Percentiles rank a stretch among this genome's conserved stretches.
These are phyloP conservation scores for Rhagonycha lutea DNA, from an alignment of 2,888 invertebrate genomes.

Conservation along the genomic window DNA sequence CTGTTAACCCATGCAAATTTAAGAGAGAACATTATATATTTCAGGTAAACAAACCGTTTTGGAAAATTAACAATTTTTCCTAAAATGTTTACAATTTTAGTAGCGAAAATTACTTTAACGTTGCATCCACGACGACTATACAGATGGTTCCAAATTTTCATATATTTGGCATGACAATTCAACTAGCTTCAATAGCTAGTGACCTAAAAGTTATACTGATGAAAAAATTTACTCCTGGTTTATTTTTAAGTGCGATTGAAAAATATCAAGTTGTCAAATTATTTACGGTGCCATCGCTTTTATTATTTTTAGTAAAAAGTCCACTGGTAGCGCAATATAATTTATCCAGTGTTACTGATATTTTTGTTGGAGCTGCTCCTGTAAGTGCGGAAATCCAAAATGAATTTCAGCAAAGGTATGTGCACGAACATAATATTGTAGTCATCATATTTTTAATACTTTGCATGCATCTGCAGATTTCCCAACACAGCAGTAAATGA, in stretches of 20 bases:
- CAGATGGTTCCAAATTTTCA: slow-evolving; percentile 54
- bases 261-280: slow-evolving; percentile 41
- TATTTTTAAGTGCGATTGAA: slow-evolving; percentile 38
- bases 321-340: slow-evolving; percentile 74
- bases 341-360: slow-evolving; percentile 65
- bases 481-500: background rate
- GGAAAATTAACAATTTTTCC: background rate
- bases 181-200: background rate
- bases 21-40: slow-evolving; percentile 47
- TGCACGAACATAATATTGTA: background rate
- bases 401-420: slow-evolving; percentile 12
- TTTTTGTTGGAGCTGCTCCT: slow-evolving; percentile 78
- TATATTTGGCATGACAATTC: slow-evolving; percentile 31
- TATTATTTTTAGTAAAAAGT: slow-evolving; percentile 78
- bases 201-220: slow-evolving; percentile 32
- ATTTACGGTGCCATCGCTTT: slow-evolving; percentile 51
- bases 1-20: slow-evolving; percentile 73
- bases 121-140: slow-evolving; percentile 35
- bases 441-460: background rate
- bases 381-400: slow-evolving; percentile 64
- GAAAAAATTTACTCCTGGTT: slow-evolving; percentile 37
- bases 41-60: background rate
- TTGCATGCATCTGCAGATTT: background rate
- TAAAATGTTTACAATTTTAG: background rate
- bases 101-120: background rate